Evolutionary conservation across 2,113 vertebrate species (phyloP).

Genomic region (Mixornis gularis): DNA sequence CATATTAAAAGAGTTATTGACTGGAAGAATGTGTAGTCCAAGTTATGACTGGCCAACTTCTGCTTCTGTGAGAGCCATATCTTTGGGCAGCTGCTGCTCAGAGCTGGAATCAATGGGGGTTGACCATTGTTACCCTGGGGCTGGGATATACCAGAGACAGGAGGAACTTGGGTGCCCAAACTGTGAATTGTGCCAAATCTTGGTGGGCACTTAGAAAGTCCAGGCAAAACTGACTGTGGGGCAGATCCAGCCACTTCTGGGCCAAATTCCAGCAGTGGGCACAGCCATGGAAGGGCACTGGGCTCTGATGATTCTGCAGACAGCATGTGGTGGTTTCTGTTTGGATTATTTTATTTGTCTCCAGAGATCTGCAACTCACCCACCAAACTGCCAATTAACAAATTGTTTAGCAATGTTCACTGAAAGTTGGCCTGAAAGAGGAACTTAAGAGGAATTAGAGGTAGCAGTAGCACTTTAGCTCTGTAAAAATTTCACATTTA

Average conservation of each 20-base stretch:
- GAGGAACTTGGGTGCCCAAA: not conserved
- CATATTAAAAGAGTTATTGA: not conserved
- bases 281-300: not conserved
- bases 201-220: not conserved
- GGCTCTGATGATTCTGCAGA: not conserved
- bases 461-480: not conserved
- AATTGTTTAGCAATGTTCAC: not conserved
- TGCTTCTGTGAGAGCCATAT: rapidly evolving
- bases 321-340: not conserved
- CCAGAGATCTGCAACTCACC: not conserved
- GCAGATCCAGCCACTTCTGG: not conserved
- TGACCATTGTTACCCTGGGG: too few species aligned
- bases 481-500: not conserved
- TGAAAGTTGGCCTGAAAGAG: not conserved
- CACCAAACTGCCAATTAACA: not conserved
- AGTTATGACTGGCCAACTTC: not conserved
- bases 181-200: not conserved
- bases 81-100: not conserved
- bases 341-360: not conserved
- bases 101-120: not conserved
- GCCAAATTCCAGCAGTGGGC: not conserved
- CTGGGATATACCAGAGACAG: not conserved
- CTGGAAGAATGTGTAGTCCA: not conserved
- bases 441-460: not conserved
- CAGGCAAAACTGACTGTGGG: not conserved